Evolutionary conservation across 2,113 vertebrate genomes (phyloP), one percentile per base, ranked within the genome.

Genomic region (Nanger granti): DNA sequence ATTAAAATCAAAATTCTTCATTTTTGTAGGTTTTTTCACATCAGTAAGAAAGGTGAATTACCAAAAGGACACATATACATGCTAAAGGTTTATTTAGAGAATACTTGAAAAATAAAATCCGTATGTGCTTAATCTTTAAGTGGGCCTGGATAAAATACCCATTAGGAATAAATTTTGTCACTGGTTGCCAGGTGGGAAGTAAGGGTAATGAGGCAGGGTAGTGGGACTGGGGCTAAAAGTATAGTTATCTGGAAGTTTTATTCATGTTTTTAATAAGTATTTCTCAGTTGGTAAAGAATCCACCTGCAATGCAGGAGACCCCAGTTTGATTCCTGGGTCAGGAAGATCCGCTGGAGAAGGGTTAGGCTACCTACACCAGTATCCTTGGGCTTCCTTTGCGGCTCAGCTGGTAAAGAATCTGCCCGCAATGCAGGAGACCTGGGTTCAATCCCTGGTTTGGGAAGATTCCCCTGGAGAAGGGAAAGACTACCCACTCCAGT

Each of bases 1-100:
- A 97, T 84, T 96, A 97, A 97, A 47, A 92, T 94, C 86, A 60
- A 97, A 96, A 80, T 89, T 94, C 86, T 98, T 91, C 80, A 96
- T 97, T 97, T 98, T 90, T 85, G 34, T 95, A 87, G 83, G 1
- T 97, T 89, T 96, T 87, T 93, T 80, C 4, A 98, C 55, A 96
- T 94, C 90, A 98, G 89, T 18, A 96, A 87, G 44, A 85, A 87
- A 76, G 60, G 57, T 89, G 94, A 96, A 94, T 95, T 91, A 84
- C 14, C 84, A 87, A 54, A 83, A 93, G 4, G 26, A 80, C 9
- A 73, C 20, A 66, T 20, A 49, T 15, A 49, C 8, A 83, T 41
- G n/a, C 37, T 80, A n/a, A 92, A 91, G 3, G 49, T 64, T 89
- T 96, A 98, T 98, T 98, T 97, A 95, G 54, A 90, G 96, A 97